Base-by-base conservation (phyloP, 2,797 vertebrate species). In the Tapera naevia region DNA sequence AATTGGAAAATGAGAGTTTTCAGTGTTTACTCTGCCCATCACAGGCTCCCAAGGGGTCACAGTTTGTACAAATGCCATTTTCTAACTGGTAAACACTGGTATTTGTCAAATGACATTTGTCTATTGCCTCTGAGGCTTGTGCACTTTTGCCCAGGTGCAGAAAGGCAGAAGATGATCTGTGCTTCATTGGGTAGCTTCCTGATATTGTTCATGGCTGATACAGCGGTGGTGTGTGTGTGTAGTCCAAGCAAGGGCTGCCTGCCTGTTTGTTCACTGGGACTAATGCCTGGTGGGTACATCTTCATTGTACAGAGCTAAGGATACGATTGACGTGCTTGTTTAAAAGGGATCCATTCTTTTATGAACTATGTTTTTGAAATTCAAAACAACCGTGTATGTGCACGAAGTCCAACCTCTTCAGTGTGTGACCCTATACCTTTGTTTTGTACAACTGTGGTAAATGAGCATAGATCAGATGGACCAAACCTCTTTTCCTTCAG, bases 191-290 rank as follows among this genome's bases (percentile, higher is more conserved):
- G 4, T 33, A 24, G 22, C 46, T 54, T 51, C 60, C 71, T 80
- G 53, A 43, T 21, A 11, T 21, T 64, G 69, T 70, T 93, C 14
- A 18, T 37, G 14, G 60, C 56, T 83, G 80, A 28, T 79, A 23
- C 14, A 50, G n/a, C 1, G 10, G 11, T 50, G 39, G n/a, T 48
- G 5, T 1, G 0, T 33, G 18, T 10, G 46, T 43, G 32, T 50
- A 3, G 4, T 13, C 27, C 18, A 54, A 35, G 57, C 4, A 0
- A 83, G 41, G 32, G 11, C 72, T 41, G 51, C 2, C 0, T 17
- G 37, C 1, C 2, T 15, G 13, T 0, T 0, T 27, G 30, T 25
- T 33, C 2, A 0, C n/a, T 25, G 22, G 22, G 37, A 33, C 32
- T 7, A 18, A 37, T 39, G 56, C 33, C 73, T 1, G 0, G 25